A percentile compares a stretch with the other conserved stretches of the same genome.
Conservation (phyloP, 2,113 vertebrate genomes). For the Misgurnus mizolepis region DNA sequence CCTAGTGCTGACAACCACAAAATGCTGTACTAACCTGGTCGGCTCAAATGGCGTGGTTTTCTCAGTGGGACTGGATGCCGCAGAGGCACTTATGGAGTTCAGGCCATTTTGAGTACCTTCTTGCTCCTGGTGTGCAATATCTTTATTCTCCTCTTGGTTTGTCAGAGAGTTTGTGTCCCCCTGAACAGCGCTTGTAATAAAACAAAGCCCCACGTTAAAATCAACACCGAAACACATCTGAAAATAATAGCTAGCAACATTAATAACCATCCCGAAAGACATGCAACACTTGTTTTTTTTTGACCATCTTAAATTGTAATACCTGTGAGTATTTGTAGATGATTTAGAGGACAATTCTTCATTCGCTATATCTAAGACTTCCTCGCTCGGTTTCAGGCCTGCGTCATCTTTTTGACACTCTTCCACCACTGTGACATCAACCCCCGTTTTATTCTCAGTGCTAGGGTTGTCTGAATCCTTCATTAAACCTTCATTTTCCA, state of each 20-base stretch:
- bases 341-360: slow-evolving; percentile 12
- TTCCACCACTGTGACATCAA: slow-evolving; percentile 2
- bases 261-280: no score
- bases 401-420: background rate
- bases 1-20: slow-evolving; percentile 58
- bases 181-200: slow-evolving; percentile 20
- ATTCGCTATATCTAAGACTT: slow-evolving; percentile 7
- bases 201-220: background rate
- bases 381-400: background rate
- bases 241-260: no score
- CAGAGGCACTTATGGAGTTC: slow-evolving; percentile 8
- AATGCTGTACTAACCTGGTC: background rate
- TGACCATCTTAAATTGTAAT: background rate
- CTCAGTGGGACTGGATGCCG: slow-evolving; percentile 10
- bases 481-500: slow-evolving; percentile 27
- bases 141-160: background rate
- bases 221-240: background rate
- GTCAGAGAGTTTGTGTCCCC: slow-evolving; percentile 3
- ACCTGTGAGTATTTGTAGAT: slow-evolving; percentile 31
- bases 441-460: background rate
- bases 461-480: background rate
- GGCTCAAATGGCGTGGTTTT: background rate
- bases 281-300: no score
- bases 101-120: slow-evolving; percentile 27
- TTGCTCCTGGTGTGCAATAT: background rate